Evolutionary conservation across 2,797 vertebrate genomes (phyloP).

Genomic region (Morelia viridis): DNA sequence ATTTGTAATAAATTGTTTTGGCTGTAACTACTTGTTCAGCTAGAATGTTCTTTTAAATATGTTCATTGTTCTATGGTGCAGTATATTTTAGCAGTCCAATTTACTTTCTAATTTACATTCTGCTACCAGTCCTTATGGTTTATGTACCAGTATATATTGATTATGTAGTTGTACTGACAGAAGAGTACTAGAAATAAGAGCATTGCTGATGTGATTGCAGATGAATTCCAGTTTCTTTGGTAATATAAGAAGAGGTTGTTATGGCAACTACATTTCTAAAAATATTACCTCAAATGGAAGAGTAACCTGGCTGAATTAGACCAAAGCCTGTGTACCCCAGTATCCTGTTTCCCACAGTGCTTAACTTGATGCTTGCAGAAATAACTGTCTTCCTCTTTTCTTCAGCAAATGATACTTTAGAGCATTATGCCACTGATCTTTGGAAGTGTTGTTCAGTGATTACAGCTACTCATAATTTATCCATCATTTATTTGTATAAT

Average conservation of each 20-base stretch:
- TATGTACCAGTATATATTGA: neutral
- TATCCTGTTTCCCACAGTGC: neutral
- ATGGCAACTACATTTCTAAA: constrained; percentile 34
- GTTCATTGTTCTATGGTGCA: neutral
- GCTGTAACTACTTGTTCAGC: constrained; percentile 16
- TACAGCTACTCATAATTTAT: neutral
- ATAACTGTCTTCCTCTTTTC: neutral
- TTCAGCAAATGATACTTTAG: neutral
- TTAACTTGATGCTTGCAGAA: neutral
- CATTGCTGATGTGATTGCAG: constrained; percentile 10
- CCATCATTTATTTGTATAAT: neutral
- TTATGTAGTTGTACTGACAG: neutral
- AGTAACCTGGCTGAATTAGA: neutral
- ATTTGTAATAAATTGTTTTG: constrained; percentile 22
- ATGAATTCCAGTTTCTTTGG: constrained; percentile 19
- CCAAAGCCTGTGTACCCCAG: neutral
- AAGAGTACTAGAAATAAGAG: constrained; percentile 30
- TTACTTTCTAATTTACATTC: constrained; percentile 11
- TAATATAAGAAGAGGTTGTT: constrained; percentile 8
- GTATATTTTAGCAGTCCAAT: neutral
- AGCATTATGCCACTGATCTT: neutral
- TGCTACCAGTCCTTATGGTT: neutral
- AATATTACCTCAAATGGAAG: neutral
- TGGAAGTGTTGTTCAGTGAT: neutral
- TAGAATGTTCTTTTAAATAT: constrained; percentile 8